A percentile compares a stretch with the other conserved stretches of the same genome.
Conservation (phyloP, 2,113 vertebrate genomes). For the Pristiophorus japonicus region DNA sequence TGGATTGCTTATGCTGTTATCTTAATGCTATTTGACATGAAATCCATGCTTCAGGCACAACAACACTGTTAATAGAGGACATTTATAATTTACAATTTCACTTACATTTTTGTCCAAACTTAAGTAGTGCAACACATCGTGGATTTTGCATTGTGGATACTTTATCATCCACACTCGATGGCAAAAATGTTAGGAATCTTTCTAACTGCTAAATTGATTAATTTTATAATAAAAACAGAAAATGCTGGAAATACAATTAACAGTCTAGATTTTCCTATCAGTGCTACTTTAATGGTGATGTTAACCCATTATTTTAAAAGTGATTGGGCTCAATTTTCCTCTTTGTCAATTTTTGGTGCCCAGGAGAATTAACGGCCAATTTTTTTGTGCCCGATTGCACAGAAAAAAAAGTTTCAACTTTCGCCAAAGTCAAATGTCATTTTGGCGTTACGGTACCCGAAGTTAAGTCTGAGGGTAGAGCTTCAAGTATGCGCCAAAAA, state of each 20-base stretch:
- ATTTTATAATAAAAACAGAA: not conserved
- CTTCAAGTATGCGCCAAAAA: too few species aligned
- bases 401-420: too few species aligned
- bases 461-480: too few species aligned
- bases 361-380: too few species aligned
- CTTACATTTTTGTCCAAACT: not conserved
- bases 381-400: too few species aligned
- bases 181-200: not conserved
- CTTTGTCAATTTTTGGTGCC: too few species aligned
- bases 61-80: not conserved
- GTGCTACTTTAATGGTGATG: not conserved
- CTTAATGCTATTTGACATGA: not conserved
- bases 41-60: not conserved
- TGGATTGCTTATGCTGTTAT: not conserved
- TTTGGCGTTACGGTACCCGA: too few species aligned
- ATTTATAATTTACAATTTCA: not conserved
- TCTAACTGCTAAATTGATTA: not conserved
- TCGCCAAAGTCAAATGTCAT: too few species aligned
- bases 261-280: not conserved
- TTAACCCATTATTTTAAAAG: not conserved
- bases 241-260: not conserved
- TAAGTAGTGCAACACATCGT: not conserved
- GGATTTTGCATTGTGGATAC: not conserved
- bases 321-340: too few species aligned
- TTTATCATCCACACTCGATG: not conserved